Evolutionary conservation across 1,140 invertebrate species (phyloP), one percentile per base, ranked within the genome.

Genomic region (Glossosoma conforme): DNA sequence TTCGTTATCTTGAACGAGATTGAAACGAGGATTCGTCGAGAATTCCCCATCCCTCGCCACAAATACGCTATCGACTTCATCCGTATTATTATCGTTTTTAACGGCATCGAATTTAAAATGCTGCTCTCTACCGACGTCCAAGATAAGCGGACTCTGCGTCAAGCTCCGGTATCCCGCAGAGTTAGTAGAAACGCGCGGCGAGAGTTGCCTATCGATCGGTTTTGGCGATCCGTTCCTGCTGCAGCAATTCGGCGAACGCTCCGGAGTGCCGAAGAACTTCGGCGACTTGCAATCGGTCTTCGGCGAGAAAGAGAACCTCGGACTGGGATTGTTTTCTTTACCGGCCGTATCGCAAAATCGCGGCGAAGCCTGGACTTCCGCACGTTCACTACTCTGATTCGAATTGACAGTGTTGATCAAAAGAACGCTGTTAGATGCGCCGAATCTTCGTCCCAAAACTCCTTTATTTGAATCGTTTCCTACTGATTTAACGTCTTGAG

Each of bases 301-400:
- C 0, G 72, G 72, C 0, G 72, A 75, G 49, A 70, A 73, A 52
- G 70, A 65, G 35, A 73, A 73, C 50, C 71, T 70, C 0, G 68
- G 60, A 19, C 63, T 64, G 0, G 65, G 61, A 8, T 65, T 65
- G 44, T 70, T 71, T 37, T 71, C 69, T 55, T 71, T 72, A 0
- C 67, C 67, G 1, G 28, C 18, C 14, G 51, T 68, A 44, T 71
- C 70, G 6, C 68, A 9, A 8, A 68, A 59, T 20, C 67, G 59
- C 0, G 72, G 72, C 1, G 69, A 71, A 41, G 69, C 70, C 57
- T 72, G 71, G 62, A 70, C 65, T 42, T 74, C 71, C 0, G 65
- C 41, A 43, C 63, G 62, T 45, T 71, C 68, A 18, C 65, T 65
- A 2, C 63, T 64, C 0, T 62, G 60, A 19, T 68, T 66, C 3